These are phyloP conservation scores for Malacoraja senta DNA, from an alignment of 2,797 vertebrate genomes.

Conservation along the genomic window DNA sequence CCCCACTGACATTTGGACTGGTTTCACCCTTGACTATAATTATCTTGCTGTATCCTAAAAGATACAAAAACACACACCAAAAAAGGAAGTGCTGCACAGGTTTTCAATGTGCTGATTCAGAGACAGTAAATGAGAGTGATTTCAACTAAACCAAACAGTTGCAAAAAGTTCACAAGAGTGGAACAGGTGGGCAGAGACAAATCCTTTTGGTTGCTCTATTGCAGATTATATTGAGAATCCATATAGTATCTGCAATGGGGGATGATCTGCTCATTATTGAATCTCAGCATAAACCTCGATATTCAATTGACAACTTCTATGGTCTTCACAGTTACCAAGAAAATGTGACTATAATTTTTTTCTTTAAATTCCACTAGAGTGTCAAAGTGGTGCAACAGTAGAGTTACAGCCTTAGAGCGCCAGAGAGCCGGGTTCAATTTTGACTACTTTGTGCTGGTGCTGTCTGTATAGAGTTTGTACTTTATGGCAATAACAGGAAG, in stretches of 20 bases:
- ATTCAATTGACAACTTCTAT: not conserved
- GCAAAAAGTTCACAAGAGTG: not conserved
- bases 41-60: not conserved
- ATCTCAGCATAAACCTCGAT: not conserved
- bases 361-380: too few species aligned
- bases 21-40: not conserved
- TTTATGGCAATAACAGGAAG: too few species aligned
- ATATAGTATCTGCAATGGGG: not conserved
- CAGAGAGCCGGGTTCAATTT: too few species aligned
- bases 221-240: not conserved
- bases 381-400: too few species aligned
- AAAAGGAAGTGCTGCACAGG: not conserved
- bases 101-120: not conserved
- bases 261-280: not conserved
- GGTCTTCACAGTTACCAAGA: not conserved
- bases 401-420: too few species aligned
- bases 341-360: not conserved
- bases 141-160: not conserved
- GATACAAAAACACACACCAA: not conserved
- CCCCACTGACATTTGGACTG: not conserved
- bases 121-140: not conserved
- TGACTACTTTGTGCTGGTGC: too few species aligned
- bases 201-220: not conserved
- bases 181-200: not conserved
- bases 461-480: too few species aligned